Base-by-base conservation (phyloP, 2,797 vertebrate species). In the Artibeus jamaicensis region DNA sequence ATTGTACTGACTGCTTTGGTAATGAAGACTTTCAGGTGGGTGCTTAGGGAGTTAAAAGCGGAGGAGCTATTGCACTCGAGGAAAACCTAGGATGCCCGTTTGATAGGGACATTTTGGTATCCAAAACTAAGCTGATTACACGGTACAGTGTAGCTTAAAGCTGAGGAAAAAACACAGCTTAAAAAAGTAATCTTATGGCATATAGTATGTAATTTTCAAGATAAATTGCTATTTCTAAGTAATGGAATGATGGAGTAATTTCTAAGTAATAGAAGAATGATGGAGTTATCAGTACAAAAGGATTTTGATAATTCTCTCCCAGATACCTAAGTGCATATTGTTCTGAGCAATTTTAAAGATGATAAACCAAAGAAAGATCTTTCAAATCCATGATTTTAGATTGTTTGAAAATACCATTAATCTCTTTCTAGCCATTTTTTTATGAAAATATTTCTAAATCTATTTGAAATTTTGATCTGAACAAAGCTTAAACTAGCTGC, bases 391-490 rank as follows among this genome's bases (percentile, higher is more conserved):
- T 9, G 29, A 84, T 82, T 86, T 97, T 68, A 71, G 79, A 93
- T 96, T 78, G 86, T 85, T 93, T 91, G 91, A 95, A 97, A 95
- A 97, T 87, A 76, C 16, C 37, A 91, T 89, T 95, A 93, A 87
- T 94, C 86, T 96, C 84, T 86, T 86, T 86, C 70, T 32, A 84
- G 70, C 48, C 86, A 16, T 59, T 76, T 95, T 95, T 96, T 88
- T 68, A 95, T 92, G 96, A 95, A 97, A 85, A 57, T 82, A 74
- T 96, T 96, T 84, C 77, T 85, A 79, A 94, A 68, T 92, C 71
- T 86, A 37, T 89, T 94, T 89, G 89, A 87, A 87, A 95, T 55
- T 86, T 91, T 95, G 12, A 22, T 89, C 92, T 90, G 79, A 97
- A 32, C 79, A 89, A 84, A 91, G 67, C 74, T 55, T 68, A 57